Base-by-base conservation (phyloP, 2,113 vertebrate genomes). In the Salvelinus namaycush region DNA sequence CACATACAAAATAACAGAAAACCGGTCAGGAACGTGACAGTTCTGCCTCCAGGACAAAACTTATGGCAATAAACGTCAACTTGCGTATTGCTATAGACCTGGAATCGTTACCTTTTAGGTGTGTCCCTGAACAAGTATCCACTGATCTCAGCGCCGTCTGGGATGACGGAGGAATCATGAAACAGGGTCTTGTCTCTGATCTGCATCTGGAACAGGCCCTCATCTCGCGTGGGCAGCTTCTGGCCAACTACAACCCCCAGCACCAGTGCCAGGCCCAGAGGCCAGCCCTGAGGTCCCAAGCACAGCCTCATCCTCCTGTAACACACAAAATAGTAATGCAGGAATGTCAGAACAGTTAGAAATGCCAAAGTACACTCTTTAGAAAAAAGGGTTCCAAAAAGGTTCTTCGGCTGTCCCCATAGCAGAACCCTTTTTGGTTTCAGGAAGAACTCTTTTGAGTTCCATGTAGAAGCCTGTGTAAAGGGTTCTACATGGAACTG, bases 201-300 rank as follows among this genome's bases (percentile, higher is more conserved):
- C 91, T 99, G 98, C 96, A 97, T 97, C 91, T 99, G 98, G 85
- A 99, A 99, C 79, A 98, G 95, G 12, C 96, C 96, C 81, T 99
- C 98, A 78, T 99, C 97, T 72, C 98, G 94, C 1, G 98, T 99
- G 49, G 98, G 98, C 12, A 99, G 70, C 87, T 99, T 99, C 94
- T 99, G 98, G 60, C 94, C 88, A 85, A 85, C 82, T 4, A 89
- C 90, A 65, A 83, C 65, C 0, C 95, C 93, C 49, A 96, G 74
- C 8, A 96, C 82, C 87, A 95, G 79, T 62, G 92, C 75, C 75
- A 96, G 92, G 77, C 84, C 81, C 72, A 87, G 78, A 0, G 39
- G 86, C 86, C 90, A 89, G 13, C 86, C 60, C 39, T 27, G 31
- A 1, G 82, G 87, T 86, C 90, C 93, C 73, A 20, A 80, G 69